Conservation (phyloP, 2,888 invertebrate species). For the Molorchus minor region DNA sequence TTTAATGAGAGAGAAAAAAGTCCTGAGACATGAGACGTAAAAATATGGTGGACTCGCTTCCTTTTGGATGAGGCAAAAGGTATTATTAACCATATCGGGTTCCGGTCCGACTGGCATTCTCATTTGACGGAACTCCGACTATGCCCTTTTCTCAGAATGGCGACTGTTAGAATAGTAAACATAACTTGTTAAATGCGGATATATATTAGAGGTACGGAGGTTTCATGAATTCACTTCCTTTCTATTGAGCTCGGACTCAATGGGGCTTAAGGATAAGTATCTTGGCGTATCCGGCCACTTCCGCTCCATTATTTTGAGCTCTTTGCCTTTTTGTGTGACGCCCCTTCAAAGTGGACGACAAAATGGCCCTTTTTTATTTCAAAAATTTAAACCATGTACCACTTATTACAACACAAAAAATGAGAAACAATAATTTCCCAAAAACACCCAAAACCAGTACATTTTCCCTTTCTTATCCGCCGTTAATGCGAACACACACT, state of each 20-base stretch:
- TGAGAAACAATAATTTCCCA: too few species aligned
- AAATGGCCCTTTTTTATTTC: too few species aligned
- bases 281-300: constrained; percentile 51
- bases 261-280: constrained; percentile 47
- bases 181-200: constrained; percentile 38
- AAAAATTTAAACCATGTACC: too few species aligned
- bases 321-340: constrained; percentile 38
- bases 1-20: too few species aligned
- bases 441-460: too few species aligned
- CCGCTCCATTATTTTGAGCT: constrained; percentile 44
- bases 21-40: too few species aligned
- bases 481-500: too few species aligned
- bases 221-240: constrained; percentile 52
- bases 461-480: too few species aligned
- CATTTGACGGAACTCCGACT: constrained; percentile 38
- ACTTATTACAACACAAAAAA: too few species aligned
- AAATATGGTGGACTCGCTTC: too few species aligned
- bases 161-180: constrained; percentile 43
- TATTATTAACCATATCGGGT: constrained; percentile 37
- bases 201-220: constrained; percentile 19
- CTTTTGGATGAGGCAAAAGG: constrained; percentile 3
- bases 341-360: too few species aligned
- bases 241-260: constrained; percentile 50
- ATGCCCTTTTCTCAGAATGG: constrained; percentile 39
- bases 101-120: constrained; percentile 36